Percentiles rank a stretch among this genome's conserved stretches.
phyloP scores from a whole-genome alignment of 2,797 vertebrate species.

The Amblyopsis hoosieri region DNA sequence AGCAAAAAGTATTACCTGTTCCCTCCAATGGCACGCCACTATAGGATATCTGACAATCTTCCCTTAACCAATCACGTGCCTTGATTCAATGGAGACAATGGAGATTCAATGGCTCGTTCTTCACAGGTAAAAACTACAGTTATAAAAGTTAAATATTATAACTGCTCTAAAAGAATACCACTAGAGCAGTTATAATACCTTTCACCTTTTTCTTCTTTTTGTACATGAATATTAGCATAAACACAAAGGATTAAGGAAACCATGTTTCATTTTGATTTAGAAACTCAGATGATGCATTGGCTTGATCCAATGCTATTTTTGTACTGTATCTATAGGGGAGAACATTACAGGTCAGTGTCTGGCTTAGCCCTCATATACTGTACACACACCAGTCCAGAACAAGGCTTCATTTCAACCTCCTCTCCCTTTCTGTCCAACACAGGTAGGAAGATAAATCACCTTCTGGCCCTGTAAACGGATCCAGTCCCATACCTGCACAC shows the following conservation, averaged over 20 bases:
- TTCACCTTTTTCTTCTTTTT: conserved; percentile 24
- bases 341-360: conserved; percentile 4
- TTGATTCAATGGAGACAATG: conserved; percentile 21
- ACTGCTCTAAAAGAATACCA: no score
- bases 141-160: conserved; percentile 13
- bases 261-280: conserved; percentile 42
- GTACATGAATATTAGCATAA: conserved; percentile 49
- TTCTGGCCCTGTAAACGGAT: conserved; percentile 25
- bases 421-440: not conserved
- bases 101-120: conserved; percentile 34
- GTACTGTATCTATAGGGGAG: no score
- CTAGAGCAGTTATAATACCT: not conserved
- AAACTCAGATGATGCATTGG: conserved; percentile 11
- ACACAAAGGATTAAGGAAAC: conserved; percentile 43
- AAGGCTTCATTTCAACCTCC: not conserved
- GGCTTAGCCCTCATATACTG: not conserved
- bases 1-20: conserved; percentile 36
- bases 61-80: conserved; percentile 56
- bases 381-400: not conserved
- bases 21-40: conserved; percentile 34
- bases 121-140: conserved; percentile 47
- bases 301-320: no score
- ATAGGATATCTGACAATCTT: conserved; percentile 61
- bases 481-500: conserved; percentile 27
- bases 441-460: conserved; percentile 27